Base-by-base conservation (phyloP, 2,113 vertebrate species). In the Apus apus region DNA sequence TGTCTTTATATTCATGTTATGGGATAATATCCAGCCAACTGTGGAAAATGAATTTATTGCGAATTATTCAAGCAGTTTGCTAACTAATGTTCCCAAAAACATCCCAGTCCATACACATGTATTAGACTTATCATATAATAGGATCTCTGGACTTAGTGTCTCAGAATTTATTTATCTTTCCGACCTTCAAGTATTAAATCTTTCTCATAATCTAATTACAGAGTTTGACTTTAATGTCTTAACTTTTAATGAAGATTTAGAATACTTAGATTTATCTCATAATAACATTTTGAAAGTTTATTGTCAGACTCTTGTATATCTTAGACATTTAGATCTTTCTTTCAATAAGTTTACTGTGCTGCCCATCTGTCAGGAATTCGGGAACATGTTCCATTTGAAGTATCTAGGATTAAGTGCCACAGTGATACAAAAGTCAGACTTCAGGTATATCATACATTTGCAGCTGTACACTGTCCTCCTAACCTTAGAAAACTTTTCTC, bases 261-360 rank as follows among this genome's bases (percentile, higher is more conserved):
- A 98, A 92, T 83, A 97, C 65, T 96, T 99, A 85, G 99, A 99
- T 93, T 88, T 99, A 73, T 99, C 99, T 12, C 97, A 98, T 97
- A 99, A 99, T 89, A 73, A 72, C 4, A 95, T 99, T 89, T 85
- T n/a, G 54, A 98, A 95, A 66, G 90, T 99, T 97, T 97, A 91
- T 96, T 97, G 95, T 91, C 54, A 94, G 87, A 76, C 70, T 64
- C 85, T 97, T 2, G 23, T 26, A 8, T 94, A 94, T 67, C 97
- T 99, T 27, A 95, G 74, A 73, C 93, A 97, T 65, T 95, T 99
- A 51, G 98, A 99, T 92, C 93, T 99, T 89, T 98, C 98, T 30
- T 98, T 93, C 84, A 99, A 99, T 93, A 45, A 79, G 27, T 99
- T 99, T 87, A 58, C 62, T 46, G 58, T 43, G 27, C 94, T 98